Evolutionary conservation across 1,140 invertebrate species (phyloP).

Genomic region (Drosophila novamexicana): DNA sequence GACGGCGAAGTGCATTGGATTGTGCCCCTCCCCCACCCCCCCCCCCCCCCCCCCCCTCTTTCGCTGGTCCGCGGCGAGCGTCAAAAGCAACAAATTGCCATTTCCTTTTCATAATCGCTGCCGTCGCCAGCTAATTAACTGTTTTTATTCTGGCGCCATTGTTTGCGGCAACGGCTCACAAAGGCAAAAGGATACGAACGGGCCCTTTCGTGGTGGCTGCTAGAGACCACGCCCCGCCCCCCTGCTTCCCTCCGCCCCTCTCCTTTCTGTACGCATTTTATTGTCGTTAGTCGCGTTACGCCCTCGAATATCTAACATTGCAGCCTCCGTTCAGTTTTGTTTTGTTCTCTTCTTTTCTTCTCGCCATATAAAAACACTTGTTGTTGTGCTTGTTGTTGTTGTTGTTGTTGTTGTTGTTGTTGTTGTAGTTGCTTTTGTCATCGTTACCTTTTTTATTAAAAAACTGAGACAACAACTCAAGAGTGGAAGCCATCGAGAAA

Average conservation of each 20-base stretch:
- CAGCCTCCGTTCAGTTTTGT: conserved; percentile 17
- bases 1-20: conserved; percentile 1
- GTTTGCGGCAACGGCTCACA: conserved; percentile 20
- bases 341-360: conserved; percentile 12
- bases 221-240: neutral
- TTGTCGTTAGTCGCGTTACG: conserved; percentile 26
- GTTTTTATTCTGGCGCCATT: conserved; percentile 32
- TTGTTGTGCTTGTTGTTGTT: conserved; percentile 22
- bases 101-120: conserved; percentile 53
- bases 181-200: conserved; percentile 23
- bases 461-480: conserved; percentile 43
- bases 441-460: conserved; percentile 53
- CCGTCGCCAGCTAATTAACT: conserved; percentile 60
- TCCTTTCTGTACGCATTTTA: conserved; percentile 4
- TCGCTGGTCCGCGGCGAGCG: neutral
- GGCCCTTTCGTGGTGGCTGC: conserved; percentile 7
- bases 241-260: neutral
- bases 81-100: conserved; percentile 53
- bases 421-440: conserved; percentile 33
- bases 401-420: conserved; percentile 1
- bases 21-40: no score
- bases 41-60: neutral
- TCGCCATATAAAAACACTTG: conserved; percentile 35
- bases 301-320: conserved; percentile 39
- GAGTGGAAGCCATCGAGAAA: conserved; percentile 9